Conservation (phyloP, 1,140 invertebrate species). For the Cotesia glomerata region DNA sequence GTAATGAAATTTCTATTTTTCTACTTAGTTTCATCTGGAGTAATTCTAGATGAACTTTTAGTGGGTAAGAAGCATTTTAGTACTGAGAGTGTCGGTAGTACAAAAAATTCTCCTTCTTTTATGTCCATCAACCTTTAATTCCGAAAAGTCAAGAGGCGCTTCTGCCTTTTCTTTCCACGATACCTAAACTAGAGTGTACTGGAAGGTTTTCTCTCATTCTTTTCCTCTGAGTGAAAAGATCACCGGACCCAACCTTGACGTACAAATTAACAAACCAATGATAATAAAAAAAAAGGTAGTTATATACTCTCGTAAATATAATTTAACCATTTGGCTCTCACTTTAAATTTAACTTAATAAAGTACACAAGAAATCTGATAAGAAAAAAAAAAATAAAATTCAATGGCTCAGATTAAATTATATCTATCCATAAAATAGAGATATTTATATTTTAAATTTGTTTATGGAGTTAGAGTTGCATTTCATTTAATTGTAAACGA, state of each 20-base stretch:
- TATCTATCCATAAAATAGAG: background rate
- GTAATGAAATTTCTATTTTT: background rate
- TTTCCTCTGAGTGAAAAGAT: background rate
- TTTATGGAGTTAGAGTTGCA: background rate
- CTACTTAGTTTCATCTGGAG: background rate
- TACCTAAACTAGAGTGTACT: background rate
- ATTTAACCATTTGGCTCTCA: constrained; percentile 19
- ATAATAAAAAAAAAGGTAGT: constrained; percentile 47
- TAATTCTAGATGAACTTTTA: background rate
- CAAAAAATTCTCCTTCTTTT: background rate
- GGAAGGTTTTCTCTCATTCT: background rate
- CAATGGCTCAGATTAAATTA: too few species aligned
- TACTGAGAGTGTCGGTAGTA: constrained; percentile 9
- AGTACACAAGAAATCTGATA: background rate
- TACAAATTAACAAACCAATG: constrained; percentile 47
- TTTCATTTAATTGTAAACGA: background rate
- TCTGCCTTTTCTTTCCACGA: constrained; percentile 14
- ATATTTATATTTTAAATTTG: background rate
- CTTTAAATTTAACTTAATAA: constrained; percentile 35
- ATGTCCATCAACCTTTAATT: constrained; percentile 34
- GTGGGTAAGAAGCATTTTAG: background rate
- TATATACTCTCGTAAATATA: constrained; percentile 34
- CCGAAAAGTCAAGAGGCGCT: constrained; percentile 33
- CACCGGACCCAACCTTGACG: constrained; percentile 29
- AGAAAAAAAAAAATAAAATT: too few species aligned